These are phyloP conservation scores for Grallaria varia DNA, from an alignment of 2,113 vertebrate genomes.

Conservation along the genomic window DNA sequence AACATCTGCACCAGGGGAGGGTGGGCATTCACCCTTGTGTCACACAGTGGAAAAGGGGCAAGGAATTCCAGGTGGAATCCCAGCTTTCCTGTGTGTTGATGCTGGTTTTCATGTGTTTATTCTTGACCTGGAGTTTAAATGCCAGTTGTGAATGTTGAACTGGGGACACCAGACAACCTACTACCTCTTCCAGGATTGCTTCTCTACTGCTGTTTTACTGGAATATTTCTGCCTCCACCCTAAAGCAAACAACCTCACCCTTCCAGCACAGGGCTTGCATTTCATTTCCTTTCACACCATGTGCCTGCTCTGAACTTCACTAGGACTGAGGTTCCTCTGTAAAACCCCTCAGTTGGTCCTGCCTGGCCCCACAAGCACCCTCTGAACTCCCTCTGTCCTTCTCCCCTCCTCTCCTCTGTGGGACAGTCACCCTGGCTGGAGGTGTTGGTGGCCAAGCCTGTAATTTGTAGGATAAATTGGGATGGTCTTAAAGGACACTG, in stretches of 20 bases:
- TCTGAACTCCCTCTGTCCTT: background rate
- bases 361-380: rapidly evolving
- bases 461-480: background rate
- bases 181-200: background rate
- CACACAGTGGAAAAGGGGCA: background rate
- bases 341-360: background rate
- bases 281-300: background rate
- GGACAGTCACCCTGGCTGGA: background rate
- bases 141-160: background rate
- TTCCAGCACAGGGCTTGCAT: background rate
- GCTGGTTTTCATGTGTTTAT: background rate
- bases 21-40: background rate
- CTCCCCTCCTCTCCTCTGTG: rapidly evolving
- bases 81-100: background rate
- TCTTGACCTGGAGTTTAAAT: background rate
- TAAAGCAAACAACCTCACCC: background rate
- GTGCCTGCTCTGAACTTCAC: background rate
- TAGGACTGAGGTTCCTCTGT: background rate
- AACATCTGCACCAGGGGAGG: background rate
- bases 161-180: background rate
- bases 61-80: background rate
- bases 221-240: background rate
- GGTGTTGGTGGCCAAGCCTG: background rate
- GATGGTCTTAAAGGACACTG: background rate
- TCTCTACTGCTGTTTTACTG: background rate